Evolutionary conservation across 2,888 invertebrate species (phyloP).

Genomic region (Drosophila buzzatii): DNA sequence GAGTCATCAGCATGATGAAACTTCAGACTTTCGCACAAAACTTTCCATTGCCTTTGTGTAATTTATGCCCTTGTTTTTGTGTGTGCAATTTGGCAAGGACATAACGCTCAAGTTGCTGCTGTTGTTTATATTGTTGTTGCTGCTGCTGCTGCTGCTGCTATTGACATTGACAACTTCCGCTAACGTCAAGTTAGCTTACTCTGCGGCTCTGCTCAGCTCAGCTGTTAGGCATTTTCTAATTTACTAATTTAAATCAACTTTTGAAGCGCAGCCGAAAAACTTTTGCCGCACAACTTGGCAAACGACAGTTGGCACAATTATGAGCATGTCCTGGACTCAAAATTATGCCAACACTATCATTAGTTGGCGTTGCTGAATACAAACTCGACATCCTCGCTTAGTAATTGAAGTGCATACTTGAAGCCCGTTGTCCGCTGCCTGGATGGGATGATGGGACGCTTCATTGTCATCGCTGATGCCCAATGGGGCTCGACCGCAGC

Average conservation of each 20-base stretch:
- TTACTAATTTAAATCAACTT: conserved; percentile 78
- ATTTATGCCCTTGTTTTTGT: conserved; percentile 72
- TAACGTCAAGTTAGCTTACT: conserved; percentile 48
- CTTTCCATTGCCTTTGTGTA: conserved; percentile 58
- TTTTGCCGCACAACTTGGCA: conserved; percentile 41
- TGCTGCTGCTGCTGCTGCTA: conserved; percentile 25
- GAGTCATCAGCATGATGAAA: conserved; percentile 39
- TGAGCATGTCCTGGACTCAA: conserved; percentile 63
- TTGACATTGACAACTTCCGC: conserved; percentile 75
- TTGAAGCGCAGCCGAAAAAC: conserved; percentile 38
- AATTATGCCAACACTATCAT: conserved; percentile 71
- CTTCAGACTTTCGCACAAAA: conserved; percentile 50
- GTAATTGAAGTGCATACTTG: conserved; percentile 53
- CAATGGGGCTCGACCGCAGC: conserved; percentile 39
- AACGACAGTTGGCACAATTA: conserved; percentile 58
- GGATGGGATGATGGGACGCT: conserved; percentile 1
- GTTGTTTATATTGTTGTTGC: conserved; percentile 35
- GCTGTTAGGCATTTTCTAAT: conserved; percentile 67
- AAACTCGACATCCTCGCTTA: conserved; percentile 21
- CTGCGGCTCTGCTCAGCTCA: conserved; percentile 18
- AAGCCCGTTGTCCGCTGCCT: conserved; percentile 15
- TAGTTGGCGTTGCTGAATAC: conserved; percentile 43
- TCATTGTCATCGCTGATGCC: conserved; percentile 38
- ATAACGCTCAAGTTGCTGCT: conserved; percentile 18
- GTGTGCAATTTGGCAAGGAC: conserved; percentile 40